Conservation (phyloP, 2,797 vertebrate genomes). For the Garrulus glandarius region DNA sequence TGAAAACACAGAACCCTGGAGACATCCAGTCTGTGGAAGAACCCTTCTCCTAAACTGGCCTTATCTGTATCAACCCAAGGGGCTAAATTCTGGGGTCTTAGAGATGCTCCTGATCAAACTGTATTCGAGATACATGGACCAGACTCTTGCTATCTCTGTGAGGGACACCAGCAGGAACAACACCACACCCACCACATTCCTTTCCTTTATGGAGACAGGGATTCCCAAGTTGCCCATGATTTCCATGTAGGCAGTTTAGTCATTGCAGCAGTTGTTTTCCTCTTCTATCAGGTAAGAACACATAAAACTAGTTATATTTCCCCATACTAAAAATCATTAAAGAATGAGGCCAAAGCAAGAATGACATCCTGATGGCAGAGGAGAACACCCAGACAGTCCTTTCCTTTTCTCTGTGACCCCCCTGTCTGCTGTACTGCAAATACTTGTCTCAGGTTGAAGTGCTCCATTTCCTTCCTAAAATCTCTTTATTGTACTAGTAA, state of each 20-base stretch:
- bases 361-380: neutral
- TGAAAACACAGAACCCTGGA: neutral
- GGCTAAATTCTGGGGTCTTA: neutral
- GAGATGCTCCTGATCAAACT: neutral
- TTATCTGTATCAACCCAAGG: neutral
- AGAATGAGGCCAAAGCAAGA: neutral
- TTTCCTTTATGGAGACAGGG: neutral
- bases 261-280: neutral
- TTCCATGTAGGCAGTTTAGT: neutral
- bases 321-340: neutral
- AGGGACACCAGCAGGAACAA: neutral
- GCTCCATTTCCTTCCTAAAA: slow-evolving; percentile 49
- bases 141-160: neutral
- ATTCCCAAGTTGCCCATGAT: neutral
- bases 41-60: neutral
- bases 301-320: neutral
- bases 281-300: neutral
- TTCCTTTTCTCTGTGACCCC: neutral
- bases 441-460: slow-evolving; percentile 49
- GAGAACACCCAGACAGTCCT: neutral
- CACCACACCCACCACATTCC: neutral
- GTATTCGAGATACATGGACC: neutral
- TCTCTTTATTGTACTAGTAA: slow-evolving; percentile 30
- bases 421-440: neutral
- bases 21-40: neutral